Base-by-base conservation (phyloP, 2,797 vertebrate species). In the Sebastes taczanowskii region DNA sequence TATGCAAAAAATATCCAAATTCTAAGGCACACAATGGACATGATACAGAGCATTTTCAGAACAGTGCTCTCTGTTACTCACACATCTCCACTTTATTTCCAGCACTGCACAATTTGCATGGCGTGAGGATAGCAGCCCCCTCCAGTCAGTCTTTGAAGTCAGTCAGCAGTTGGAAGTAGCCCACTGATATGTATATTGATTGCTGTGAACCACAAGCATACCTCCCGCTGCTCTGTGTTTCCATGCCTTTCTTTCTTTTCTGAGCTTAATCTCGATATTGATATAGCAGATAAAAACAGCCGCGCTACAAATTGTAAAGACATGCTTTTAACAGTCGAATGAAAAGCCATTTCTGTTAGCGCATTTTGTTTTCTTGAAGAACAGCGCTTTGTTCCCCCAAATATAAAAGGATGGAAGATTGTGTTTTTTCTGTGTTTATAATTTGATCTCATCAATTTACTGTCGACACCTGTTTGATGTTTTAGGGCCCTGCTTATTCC, bases 101-200 rank as follows among this genome's bases (percentile, higher is more conserved):
- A 73, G 58, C 65, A 18, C 59, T 67, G 81, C 71, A 87, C 85
- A 74, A 63, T 90, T 77, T 88, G 80, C 89, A 81, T 91, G 69
- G 88, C 62, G 66, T 78, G 82, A 88, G 74, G 75, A 84, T 76
- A n/a, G 64, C 68, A 79, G 80, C 79, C 77, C 86, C 88, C 91
- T 20, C 46, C 86, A 72, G 90, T 52, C 59, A 11, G 25, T 52
- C 88, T 95, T 93, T 96, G 93, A 94, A 91, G 87, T 84, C 66
- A 4, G 83, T 80, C 91, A 70, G 87, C 84, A 79, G 80, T 82
- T 91, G 86, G 88, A 92, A 91, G 92, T 23, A 83, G 71, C 83
- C 86, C 86, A 86, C 86, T 88, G 90, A 88, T 88, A 88, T 83
- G 66, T 81, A 60, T 87, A 94, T 91, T 58, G 93, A 95, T 95